Percentiles rank a stretch among this genome's conserved stretches.
Evolutionary conservation across 2,888 invertebrate genomes (phyloP).

Genomic region (Callyntrura guangdongensis): DNA sequence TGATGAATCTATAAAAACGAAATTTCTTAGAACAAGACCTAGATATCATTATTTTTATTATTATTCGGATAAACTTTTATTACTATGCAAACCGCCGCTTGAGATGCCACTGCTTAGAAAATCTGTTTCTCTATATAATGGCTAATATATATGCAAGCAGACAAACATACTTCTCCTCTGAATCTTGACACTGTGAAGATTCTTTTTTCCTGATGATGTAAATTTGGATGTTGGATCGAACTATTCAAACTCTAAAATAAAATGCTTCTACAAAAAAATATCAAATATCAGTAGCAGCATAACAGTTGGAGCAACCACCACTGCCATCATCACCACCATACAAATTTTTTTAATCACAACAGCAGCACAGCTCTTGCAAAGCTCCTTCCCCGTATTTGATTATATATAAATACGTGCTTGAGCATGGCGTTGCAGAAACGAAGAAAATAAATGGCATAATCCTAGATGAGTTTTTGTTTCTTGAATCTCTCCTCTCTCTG

Average conservation of each 20-base stretch:
- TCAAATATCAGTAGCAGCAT: neutral
- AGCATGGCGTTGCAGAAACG: neutral
- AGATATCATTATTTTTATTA: constrained; percentile 61
- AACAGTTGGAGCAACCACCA: neutral
- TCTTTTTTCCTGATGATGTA: neutral
- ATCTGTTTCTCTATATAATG: no score
- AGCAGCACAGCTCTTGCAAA: no score
- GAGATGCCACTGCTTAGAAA: neutral
- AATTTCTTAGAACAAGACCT: constrained; percentile 77
- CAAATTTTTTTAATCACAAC: neutral
- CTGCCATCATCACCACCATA: neutral
- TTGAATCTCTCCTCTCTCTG: constrained; percentile 14
- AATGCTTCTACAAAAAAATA: neutral
- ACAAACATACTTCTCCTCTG: neutral
- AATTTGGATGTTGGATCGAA: constrained; percentile 3
- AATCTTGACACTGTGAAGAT: neutral
- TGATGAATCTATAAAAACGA: constrained; percentile 76
- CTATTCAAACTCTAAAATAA: constrained; percentile 41
- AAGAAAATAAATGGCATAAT: constrained; percentile 8
- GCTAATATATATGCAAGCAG: no score
- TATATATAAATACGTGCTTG: neutral
- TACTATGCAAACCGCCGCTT: neutral
- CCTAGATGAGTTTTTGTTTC: neutral
- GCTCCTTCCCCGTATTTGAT: neutral
- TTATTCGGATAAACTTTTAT: constrained; percentile 25